Evolutionary conservation across 2,797 vertebrate genomes (phyloP).

Genomic region (Australoheros facetus): DNA sequence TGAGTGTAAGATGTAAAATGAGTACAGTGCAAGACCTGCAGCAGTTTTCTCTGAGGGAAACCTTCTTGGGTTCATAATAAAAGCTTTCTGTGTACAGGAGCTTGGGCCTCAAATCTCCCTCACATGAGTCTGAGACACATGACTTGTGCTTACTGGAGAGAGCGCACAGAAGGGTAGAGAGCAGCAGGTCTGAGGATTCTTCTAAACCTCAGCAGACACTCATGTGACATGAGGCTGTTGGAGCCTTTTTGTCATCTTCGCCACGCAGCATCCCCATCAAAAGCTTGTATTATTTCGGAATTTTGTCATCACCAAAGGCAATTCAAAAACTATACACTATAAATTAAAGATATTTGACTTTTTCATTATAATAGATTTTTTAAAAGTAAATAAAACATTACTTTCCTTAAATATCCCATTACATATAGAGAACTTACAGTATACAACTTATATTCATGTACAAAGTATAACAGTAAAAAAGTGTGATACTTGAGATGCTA

Average conservation of each 20-base stretch:
- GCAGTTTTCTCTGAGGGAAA: slow-evolving; percentile 28
- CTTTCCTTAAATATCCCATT: not conserved
- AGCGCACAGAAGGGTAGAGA: slow-evolving; percentile 60
- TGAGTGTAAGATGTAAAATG: not conserved
- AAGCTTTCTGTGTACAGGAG: slow-evolving; percentile 65
- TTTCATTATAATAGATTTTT: not conserved
- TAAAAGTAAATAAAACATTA: not conserved
- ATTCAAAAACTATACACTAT: not conserved
- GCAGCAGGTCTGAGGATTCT: slow-evolving; percentile 70
- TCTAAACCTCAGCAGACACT: slow-evolving; percentile 75
- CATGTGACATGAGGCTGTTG: slow-evolving; percentile 68
- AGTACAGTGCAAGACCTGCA: not conserved
- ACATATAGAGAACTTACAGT: not conserved
- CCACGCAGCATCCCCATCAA: slow-evolving; percentile 20
- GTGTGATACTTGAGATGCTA: not conserved
- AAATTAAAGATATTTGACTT: not conserved
- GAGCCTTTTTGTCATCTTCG: slow-evolving; percentile 43
- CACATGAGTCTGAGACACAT: slow-evolving; percentile 81
- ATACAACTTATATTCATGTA: not conserved
- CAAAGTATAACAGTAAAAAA: not conserved
- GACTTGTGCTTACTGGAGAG: slow-evolving; percentile 67
- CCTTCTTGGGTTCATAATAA: slow-evolving; percentile 53
- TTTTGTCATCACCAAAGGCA: not conserved
- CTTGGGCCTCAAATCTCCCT: slow-evolving; percentile 77
- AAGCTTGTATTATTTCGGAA: slow-evolving; percentile 21